Base-by-base conservation (phyloP, 1,140 invertebrate species). In the Vanessa atalanta region DNA sequence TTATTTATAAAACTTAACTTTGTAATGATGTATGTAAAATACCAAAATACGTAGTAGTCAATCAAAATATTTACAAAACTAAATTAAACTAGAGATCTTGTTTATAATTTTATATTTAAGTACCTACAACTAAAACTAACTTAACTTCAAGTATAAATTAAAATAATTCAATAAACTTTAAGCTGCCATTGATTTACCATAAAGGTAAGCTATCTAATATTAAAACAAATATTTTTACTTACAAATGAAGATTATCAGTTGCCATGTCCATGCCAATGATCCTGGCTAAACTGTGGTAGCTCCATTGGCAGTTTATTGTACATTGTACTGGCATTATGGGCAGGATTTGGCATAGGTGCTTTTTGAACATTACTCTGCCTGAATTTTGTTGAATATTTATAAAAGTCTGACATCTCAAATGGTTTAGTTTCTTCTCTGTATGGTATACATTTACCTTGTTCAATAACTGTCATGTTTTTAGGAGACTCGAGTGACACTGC, bases 321-420 rank as follows among this genome's bases (percentile, higher is more conserved):
- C 16, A 82, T 75, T 31, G 77, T 77, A 75, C 82, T 84, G 23
- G 51, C 15, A 15, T 74, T 84, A 70, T 85, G 79, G 65, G 81
- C 80, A 57, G 85, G 77, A 66, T 78, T 83, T 8, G 83, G 70
- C 31, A 76, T 50, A 15, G 79, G 66, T 64, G 74, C 72, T 64
- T 90, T 91, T 69, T 84, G 86, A 67, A 73, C 77, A 81, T 80
- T 87, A n/a, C 81, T 85, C 94, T 97, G 96, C 23, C 97, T 94
- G 88, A 96, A 98, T 85, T 98, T 98, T 37, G 97, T 98, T 64
- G 98, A 98, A 87, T 99, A 99, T 92, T 99, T 99, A 92, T 99
- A 99, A 93, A 98, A 99, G 89, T 99, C 98, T 0, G 97, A 96
- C 96, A 98, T 98, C 93, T 99, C 98, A 91, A 98, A 99, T 14